Evolutionary conservation across 2,113 vertebrate genomes (phyloP).

Genomic region (Sinosuthora webbiana): DNA sequence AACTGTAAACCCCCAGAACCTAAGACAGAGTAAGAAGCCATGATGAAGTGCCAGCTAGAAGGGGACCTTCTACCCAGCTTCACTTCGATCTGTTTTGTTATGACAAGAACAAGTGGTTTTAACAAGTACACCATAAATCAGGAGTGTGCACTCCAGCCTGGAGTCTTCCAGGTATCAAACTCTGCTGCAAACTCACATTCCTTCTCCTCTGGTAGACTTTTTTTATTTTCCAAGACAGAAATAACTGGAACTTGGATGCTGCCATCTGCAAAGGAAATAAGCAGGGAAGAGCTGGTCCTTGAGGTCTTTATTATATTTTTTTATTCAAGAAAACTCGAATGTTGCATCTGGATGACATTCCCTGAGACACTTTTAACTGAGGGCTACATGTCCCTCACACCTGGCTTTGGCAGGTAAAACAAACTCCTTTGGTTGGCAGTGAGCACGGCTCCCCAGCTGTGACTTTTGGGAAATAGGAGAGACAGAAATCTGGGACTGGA

Average conservation of each 20-base stretch:
- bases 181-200: not conserved
- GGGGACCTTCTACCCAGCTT: constrained; percentile 38
- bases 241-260: constrained; percentile 1
- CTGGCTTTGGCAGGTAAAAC: not conserved
- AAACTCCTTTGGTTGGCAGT: not conserved
- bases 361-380: not conserved
- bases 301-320: not conserved
- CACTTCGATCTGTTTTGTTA: constrained; percentile 54
- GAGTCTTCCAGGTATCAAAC: constrained; percentile 43
- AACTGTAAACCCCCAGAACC: constrained; percentile 70
- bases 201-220: not conserved
- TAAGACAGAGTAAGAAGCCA: constrained; percentile 61
- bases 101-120: constrained; percentile 67
- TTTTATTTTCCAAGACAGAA: constrained; percentile 10
- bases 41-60: constrained; percentile 64
- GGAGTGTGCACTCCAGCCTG: not conserved
- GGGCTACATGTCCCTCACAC: not conserved
- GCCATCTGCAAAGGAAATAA: not conserved
- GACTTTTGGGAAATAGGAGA: not conserved
- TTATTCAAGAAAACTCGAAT: not conserved
- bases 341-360: fast-evolving
- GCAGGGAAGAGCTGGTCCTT: not conserved
- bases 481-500: not conserved
- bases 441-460: not conserved
- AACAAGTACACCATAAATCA: constrained; percentile 65